These are phyloP conservation scores for Eugnorisma glareosa DNA, from an alignment of 2,888 invertebrate genomes.

Conservation along the genomic window DNA sequence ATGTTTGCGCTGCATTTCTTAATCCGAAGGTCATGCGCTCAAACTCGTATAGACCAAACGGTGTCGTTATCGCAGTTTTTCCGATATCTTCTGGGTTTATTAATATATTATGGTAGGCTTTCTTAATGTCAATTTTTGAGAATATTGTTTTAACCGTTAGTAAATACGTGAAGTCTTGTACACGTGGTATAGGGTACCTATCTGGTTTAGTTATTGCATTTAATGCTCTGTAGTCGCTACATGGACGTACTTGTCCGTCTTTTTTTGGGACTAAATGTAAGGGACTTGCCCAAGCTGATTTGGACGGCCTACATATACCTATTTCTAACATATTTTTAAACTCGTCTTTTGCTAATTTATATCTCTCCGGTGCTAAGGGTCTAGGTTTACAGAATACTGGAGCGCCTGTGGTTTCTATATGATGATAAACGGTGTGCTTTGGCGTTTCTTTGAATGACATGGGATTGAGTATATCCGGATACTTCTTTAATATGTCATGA, in stretches of 20 bases:
- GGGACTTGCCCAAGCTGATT: too few relatives aligned
- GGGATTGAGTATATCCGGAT: background rate
- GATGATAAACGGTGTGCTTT: background rate
- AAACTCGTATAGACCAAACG: background rate
- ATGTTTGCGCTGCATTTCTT: background rate
- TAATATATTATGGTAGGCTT: background rate
- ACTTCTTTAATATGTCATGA: background rate
- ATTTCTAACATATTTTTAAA: background rate
- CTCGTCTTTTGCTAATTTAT: background rate
- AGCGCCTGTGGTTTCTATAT: background rate
- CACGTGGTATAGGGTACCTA: background rate
- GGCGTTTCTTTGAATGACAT: constrained; percentile 5
- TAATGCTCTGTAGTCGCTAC: background rate
- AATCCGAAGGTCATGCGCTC: background rate
- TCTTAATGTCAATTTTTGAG: background rate
- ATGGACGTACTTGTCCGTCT: background rate
- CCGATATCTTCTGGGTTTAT: background rate
- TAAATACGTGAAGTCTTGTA: background rate
- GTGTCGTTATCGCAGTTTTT: background rate
- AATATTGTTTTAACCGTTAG: too few relatives aligned
- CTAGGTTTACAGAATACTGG: background rate
- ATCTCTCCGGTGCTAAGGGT: background rate
- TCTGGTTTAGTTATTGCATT: background rate
- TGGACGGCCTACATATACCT: background rate
- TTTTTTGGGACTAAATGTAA: background rate